Evolutionary conservation across 2,113 vertebrate genomes (phyloP).

Genomic region (Onychostoma macrolepis): DNA sequence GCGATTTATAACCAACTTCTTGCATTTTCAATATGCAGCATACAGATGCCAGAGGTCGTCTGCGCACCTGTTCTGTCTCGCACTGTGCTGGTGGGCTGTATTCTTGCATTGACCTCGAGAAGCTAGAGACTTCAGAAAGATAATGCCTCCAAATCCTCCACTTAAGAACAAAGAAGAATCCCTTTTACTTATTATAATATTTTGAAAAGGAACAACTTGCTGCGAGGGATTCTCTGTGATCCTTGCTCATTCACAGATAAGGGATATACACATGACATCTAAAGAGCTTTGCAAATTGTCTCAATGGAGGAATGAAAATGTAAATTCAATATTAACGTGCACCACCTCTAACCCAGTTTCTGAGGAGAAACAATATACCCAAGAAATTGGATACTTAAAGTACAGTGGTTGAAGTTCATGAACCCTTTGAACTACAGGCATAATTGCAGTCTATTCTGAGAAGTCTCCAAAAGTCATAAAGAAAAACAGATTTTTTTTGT

Average conservation of each 20-base stretch:
- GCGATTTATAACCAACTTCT: not conserved
- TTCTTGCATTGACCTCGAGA: not conserved
- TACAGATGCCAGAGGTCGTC: constrained; percentile 23
- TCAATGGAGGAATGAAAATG: constrained; percentile 2
- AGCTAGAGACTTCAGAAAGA: constrained; percentile 21
- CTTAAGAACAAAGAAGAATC: constrained; percentile 32
- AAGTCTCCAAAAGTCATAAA: not conserved
- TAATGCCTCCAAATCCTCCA: constrained; percentile 21
- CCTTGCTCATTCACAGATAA: not conserved
- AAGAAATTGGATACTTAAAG: not conserved
- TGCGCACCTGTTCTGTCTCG: constrained; percentile 7
- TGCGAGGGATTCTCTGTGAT: constrained; percentile 21
- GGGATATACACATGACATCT: not conserved
- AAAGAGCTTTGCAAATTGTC: constrained; percentile 13
- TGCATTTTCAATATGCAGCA: constrained; percentile 13
- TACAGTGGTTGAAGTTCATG: not conserved
- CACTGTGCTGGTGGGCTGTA: constrained; percentile 3
- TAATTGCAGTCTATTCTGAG: not conserved
- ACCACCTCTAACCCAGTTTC: not conserved
- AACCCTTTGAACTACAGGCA: not conserved
- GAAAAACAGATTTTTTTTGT: not conserved
- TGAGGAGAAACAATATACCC: not conserved
- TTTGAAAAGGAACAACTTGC: constrained; percentile 13
- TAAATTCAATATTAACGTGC: not conserved
- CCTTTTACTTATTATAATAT: constrained; percentile 4